Evolutionary conservation across 1,140 invertebrate genomes (phyloP).

Genomic region (Microvelia longipes): DNA sequence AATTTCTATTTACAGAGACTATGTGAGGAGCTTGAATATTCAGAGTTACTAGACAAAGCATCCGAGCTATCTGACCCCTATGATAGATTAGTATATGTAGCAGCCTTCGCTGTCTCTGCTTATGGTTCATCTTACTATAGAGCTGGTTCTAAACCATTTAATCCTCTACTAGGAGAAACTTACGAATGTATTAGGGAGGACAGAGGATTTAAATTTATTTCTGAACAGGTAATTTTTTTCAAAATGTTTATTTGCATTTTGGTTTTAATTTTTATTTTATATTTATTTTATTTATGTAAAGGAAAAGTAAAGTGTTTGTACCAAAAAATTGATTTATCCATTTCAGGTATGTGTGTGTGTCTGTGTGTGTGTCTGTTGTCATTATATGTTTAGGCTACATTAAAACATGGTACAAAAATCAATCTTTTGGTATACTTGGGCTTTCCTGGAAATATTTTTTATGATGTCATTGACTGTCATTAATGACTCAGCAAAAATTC

Average conservation of each 20-base stretch:
- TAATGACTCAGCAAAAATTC: too few species aligned
- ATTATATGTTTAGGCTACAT: too few species aligned
- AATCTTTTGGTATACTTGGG: too few species aligned
- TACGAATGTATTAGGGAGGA: conserved; percentile 66
- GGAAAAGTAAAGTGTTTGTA: too few species aligned
- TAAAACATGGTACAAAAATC: too few species aligned
- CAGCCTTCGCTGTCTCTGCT: conserved; percentile 70
- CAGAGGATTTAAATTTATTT: conserved; percentile 56
- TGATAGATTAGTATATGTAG: conserved; percentile 52
- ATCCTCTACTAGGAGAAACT: conserved; percentile 71
- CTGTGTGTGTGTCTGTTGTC: too few species aligned
- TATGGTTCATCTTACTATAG: conserved; percentile 61
- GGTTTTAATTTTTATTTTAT: too few species aligned
- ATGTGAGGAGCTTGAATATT: conserved; percentile 74
- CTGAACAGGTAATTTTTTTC: conserved; percentile 41
- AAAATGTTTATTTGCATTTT: background rate
- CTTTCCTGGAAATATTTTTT: too few species aligned
- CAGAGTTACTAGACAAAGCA: conserved; percentile 58
- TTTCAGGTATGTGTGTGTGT: too few species aligned
- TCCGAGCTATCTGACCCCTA: conserved; percentile 41
- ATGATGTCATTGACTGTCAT: too few species aligned
- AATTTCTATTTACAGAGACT: conserved; percentile 39
- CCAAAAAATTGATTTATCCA: too few species aligned
- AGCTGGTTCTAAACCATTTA: conserved; percentile 75
- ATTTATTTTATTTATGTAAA: too few species aligned